Evolutionary conservation across 2,113 vertebrate genomes (phyloP).

Genomic region (Candoia aspera): DNA sequence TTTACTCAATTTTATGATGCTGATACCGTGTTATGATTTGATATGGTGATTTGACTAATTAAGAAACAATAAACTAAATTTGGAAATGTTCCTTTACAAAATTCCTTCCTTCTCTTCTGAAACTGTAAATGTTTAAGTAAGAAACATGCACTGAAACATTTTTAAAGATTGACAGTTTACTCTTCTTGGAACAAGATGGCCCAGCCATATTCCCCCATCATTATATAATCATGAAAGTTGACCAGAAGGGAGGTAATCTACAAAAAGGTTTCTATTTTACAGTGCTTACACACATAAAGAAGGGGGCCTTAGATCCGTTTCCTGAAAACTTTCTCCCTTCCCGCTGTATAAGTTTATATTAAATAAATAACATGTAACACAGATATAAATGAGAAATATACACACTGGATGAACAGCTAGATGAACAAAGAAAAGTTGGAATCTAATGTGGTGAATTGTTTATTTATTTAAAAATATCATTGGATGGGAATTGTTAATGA

Average conservation of each 20-base stretch:
- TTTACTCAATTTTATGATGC: not conserved
- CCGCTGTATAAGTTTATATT: not conserved
- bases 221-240: constrained; percentile 42
- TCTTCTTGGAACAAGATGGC: constrained; percentile 51
- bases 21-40: not conserved
- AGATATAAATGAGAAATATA: not conserved
- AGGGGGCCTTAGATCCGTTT: constrained; percentile 45
- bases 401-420: not conserved
- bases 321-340: constrained; percentile 46
- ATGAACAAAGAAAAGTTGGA: not conserved
- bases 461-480: not conserved
- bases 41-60: not conserved
- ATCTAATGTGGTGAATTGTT: not conserved
- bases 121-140: constrained; percentile 55
- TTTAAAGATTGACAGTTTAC: constrained; percentile 33
- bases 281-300: constrained; percentile 22
- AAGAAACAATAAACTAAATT: not conserved
- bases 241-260: constrained; percentile 50
- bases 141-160: constrained; percentile 48
- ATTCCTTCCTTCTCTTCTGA: not conserved
- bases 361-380: not conserved
- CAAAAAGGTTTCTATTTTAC: constrained; percentile 37
- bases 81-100: not conserved
- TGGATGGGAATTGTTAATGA: not conserved
- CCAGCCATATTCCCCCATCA: constrained; percentile 46